Evolutionary conservation across 2,113 vertebrate genomes (phyloP), one percentile per base, ranked within the genome.

Genomic region (Axis porcinus): DNA sequence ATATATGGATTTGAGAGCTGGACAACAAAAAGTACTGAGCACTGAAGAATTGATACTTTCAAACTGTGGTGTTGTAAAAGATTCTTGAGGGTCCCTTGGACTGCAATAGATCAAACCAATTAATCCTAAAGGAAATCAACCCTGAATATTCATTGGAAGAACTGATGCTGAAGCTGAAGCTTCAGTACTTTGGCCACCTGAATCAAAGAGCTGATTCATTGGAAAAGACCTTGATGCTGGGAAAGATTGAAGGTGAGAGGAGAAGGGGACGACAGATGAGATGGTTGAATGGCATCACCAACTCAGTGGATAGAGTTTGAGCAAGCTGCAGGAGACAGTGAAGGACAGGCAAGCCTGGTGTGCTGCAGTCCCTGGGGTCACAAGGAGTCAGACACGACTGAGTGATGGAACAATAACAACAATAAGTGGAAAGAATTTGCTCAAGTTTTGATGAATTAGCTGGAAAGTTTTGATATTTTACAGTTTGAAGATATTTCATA

Each of bases 401-500:
- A 43, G 6, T 0, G 3, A 76, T 23, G 0, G 0, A 43, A 23
- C 15, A 70, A 1, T 23, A 36, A 70, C n/a, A 67, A 62, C 28
- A 33, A 40, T 5, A 83, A 43, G 19, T 17, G 19, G 43, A 89
- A 27, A 11, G n/a, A 86, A 67, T 45, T 94, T 60, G 9, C 7
- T 95, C 55, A 58, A 30, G 3, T 87, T 94, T 94, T 90, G 21
- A 67, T 79, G n/a, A 70, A 58, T 87, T 43, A n/a, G 13, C 16
- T 70, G 47, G 33, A n/a, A 95, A 57, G 14, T 70, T 94, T 62
- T 87, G 60, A 36, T 84, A 64, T 79, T 55, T 87, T 87, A 93
- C 21, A 81, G 43, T 12, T 79, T 25, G 36, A 90, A 90, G 55
- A 19, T 30, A 45, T 45, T 64, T 86, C 1, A 13, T 11, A 95